These are phyloP conservation scores for Neomorphus geoffroyi DNA, from an alignment of 2,797 vertebrate species.

Conservation along the genomic window DNA sequence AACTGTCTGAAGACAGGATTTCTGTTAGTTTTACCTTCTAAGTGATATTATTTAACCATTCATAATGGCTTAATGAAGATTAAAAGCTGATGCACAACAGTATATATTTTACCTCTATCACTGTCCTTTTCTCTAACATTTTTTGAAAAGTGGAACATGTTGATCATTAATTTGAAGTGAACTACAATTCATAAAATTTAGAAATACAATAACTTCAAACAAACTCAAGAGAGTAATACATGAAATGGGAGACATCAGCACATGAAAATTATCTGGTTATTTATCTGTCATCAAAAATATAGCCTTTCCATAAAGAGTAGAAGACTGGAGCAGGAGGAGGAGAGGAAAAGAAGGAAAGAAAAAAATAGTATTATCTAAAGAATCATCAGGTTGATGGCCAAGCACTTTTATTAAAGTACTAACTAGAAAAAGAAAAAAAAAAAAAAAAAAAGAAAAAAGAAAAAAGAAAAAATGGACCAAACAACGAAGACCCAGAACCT, in stretches of 20 bases:
- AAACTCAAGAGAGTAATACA: neutral
- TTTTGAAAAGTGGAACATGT: neutral
- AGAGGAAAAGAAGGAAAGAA: no score
- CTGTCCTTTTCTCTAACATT: neutral
- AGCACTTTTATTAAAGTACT: neutral
- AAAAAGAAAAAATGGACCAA: no score
- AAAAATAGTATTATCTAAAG: neutral
- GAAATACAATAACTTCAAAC: neutral
- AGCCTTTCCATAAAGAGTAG: neutral
- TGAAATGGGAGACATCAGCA: neutral
- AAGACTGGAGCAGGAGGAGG: neutral
- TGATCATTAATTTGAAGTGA: neutral
- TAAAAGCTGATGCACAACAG: neutral
- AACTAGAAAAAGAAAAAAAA: neutral
- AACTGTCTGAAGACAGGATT: conserved; percentile 8
- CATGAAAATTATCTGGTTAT: neutral
- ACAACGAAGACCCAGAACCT: neutral
- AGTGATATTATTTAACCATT: neutral
- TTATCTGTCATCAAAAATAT: neutral
- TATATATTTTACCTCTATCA: neutral
- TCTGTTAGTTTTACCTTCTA: neutral
- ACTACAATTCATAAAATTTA: neutral
- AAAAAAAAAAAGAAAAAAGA: no score
- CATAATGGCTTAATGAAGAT: neutral
- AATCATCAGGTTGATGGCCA: neutral